Conservation (phyloP, 2,888 invertebrate genomes). For the Caradrina kadenii region DNA sequence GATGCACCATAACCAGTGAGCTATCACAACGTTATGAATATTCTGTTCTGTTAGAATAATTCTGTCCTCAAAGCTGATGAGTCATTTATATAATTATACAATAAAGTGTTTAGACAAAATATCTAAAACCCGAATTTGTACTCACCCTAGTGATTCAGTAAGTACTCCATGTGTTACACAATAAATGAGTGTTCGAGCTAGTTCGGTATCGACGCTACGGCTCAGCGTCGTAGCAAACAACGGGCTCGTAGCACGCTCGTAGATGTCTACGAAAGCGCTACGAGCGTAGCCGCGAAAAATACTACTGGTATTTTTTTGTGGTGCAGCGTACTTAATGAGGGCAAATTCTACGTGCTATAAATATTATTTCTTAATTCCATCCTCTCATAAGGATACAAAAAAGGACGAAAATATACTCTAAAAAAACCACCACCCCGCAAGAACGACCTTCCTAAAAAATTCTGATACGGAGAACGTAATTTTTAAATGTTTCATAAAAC, state of each 20-base stretch:
- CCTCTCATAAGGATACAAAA: conserved; percentile 23
- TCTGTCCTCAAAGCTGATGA: too few species aligned
- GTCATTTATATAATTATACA: neutral
- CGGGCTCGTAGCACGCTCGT: conserved; percentile 36
- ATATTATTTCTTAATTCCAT: conserved; percentile 40
- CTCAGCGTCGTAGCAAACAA: conserved; percentile 34
- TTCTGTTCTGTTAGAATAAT: too few species aligned
- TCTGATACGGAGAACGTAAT: conserved; percentile 56
- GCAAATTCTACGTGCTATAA: conserved; percentile 28
- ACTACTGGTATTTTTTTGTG: conserved; percentile 12
- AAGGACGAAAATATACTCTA: conserved; percentile 18
- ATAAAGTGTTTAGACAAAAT: neutral
- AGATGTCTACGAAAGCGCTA: conserved; percentile 31
- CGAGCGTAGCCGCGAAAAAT: conserved; percentile 23
- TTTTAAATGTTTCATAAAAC: conserved; percentile 66
- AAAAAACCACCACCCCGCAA: conserved; percentile 32
- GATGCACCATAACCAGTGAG: too few species aligned
- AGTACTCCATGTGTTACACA: conserved; percentile 34
- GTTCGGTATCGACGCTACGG: conserved; percentile 27
- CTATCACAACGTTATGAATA: too few species aligned
- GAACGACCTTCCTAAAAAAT: conserved; percentile 48
- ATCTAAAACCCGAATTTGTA: conserved; percentile 9
- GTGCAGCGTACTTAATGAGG: conserved; percentile 31
- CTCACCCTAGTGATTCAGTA: conserved; percentile 22
- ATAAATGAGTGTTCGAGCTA: conserved; percentile 32